Base-by-base conservation (phyloP, 1,140 invertebrate genomes). In the Asobara japonica region DNA sequence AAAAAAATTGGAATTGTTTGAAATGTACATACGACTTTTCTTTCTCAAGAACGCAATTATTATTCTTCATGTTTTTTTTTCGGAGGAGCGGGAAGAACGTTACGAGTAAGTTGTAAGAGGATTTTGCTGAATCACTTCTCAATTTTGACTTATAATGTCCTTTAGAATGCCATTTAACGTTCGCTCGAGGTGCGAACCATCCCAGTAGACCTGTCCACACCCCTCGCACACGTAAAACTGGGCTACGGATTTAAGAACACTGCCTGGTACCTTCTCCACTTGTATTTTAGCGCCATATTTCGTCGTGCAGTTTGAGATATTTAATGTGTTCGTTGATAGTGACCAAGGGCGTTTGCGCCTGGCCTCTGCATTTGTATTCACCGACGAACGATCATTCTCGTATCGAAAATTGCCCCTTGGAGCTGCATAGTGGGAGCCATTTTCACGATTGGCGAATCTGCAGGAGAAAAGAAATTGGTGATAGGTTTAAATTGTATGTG, bases 121-220 rank as follows among this genome's bases (percentile, higher is more conserved):
- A 38, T 51, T 22, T n/a, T 25, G 22, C 18, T 45, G 13, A 45
- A 45, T 16, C 18, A 41, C 41, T 11, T 16, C 41, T 65, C 64
- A 65, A n/a, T 51, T 65, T 45, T 29, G 45, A 33, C 16, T 30
- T 16, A 72, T 56, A 38, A 89, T 79, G 64, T 83, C 81, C 74
- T 83, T 80, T 27, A 89, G 73, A 65, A 76, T 71, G 18, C 80
- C 80, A 30, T 79, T 78, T 0, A 90, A 69, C 2, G 88, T 83
- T 48, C 82, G 77, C 25, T 90, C 88, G 73, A 89, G 88, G 76
- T 92, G 90, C 0, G 82, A 85, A 0, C 91, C 91, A 73, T 91
- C 89, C 91, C 92, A 93, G 77, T 90, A 92, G 30, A 90, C 82
- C 76, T 92, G 90, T 0, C 92, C 92, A 82, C 92, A 93, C 8